Base-by-base conservation (phyloP, 2,888 invertebrate species). In the Amphipoea oculea region DNA sequence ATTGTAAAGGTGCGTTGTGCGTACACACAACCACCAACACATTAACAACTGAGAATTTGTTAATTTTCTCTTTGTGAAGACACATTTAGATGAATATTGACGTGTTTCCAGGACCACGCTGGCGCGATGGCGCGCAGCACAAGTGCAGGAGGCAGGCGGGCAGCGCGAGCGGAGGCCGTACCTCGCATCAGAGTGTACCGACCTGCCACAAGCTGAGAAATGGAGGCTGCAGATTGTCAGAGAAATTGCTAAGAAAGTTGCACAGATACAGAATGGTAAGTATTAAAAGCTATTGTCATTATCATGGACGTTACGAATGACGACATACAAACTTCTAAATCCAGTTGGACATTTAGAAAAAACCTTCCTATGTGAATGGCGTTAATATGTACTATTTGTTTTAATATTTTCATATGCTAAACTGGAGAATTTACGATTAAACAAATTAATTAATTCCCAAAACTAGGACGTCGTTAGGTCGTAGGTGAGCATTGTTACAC, bases 221-320 rank as follows among this genome's bases (percentile, higher is more conserved):
- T 99, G 99, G 98, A 97, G 99, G 85, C 97, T 99, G 95, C 99
- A 99, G 94, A 99, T 99, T 81, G 99, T 99, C 78, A 97, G 99
- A 78, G 99, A 99, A 96, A 98, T 99, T 66, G 99, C 99, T 0
- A 99, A 99, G 93, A 99, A 99, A 97, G 99, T 99, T 0, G 99
- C 99, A 2, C 99, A 99, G 95, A 99, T 99, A 93, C 99, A 99
- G 94, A 99, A 99, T 96, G 99, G 98, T 98, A 90, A 86, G 91
- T 84, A 72, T 86, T 76, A 42, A 42, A 45, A n/a, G 12, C 14
- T 48, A 36, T 42, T 36, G 57, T 9, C n/a, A 57, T 42, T 57
- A 42, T 29, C 17, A 17, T 7, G 14, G 9, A 45, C 4, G 36
- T 66, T 57, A 29, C 9, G 0, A 40, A 57, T 65, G n/a, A 2